Evolutionary conservation across 2,113 vertebrate species (phyloP), one percentile per base, ranked within the genome.

Genomic region (Galbula dea): DNA sequence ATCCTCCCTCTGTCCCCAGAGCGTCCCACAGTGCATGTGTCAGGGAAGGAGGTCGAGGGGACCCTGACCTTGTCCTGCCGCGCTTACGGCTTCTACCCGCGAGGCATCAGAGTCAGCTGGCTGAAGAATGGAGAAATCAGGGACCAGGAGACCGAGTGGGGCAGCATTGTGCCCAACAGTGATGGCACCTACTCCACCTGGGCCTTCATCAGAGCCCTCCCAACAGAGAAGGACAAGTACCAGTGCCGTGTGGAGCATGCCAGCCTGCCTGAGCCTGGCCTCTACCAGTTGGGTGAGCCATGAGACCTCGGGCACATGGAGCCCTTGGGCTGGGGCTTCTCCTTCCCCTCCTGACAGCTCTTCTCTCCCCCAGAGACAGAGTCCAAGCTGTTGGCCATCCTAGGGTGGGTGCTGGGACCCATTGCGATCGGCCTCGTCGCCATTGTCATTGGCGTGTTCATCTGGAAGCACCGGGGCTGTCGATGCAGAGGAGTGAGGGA

Each of bases 151-250:
- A 93, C 93, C 7, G 51, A 75, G 22, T 51, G 87, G 18, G 91
- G 95, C 27, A 87, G 85, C 16, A 5, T 94, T 43, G 63, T 49
- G 6, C 90, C 96, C 72, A 93, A 93, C 15, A 85, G 95, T 13
- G 95, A 98, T 12, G 96, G 97, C 96, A 97, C 94, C 69, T 98
- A 83, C 75, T 94, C 97, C 93, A 67, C 77, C 11, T 90, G 87
- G 92, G 88, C 93, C 19, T 90, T 93, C 19, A 78, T 96, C 41
- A 89, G 96, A 11, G 67, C 78, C 32, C 65, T 8, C 8, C 75
- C 75, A 2, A 54, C 20, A 37, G 93, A 75, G 32, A 55, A 66
- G 5, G 78, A 96, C 23, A 8, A 72, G 34, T 96, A 94, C 54
- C 94, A 34, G 93, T 98, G 97, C 72, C 90, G 76, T 3, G 93